Conservation (phyloP, 2,888 invertebrate species). For the Pardosa pseudoannulata region DNA sequence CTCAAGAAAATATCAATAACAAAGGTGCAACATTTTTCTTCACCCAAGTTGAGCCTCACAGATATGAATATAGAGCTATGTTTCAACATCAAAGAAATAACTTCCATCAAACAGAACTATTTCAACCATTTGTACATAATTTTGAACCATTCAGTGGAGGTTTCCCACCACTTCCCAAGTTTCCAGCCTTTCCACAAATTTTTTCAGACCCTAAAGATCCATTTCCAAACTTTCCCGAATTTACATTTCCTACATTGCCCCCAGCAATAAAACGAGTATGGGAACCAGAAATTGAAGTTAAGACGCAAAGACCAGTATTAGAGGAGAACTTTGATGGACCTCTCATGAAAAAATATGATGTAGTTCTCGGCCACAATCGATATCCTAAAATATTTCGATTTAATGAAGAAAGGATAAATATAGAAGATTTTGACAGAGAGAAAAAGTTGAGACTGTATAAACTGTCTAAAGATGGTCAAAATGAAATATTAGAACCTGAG, state of each 20-base stretch:
- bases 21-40: constrained; percentile 71
- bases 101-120: background rate
- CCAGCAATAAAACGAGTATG: constrained; percentile 46
- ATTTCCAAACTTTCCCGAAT: constrained; percentile 38
- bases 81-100: constrained; percentile 62
- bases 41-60: constrained; percentile 73
- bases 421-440: constrained; percentile 70
- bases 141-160: constrained; percentile 46
- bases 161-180: constrained; percentile 56
- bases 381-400: constrained; percentile 73
- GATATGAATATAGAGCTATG: constrained; percentile 73
- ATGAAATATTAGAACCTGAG: constrained; percentile 64
- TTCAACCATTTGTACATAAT: constrained; percentile 61
- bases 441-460: constrained; percentile 63
- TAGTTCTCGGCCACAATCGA: constrained; percentile 40
- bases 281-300: constrained; percentile 27
- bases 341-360: constrained; percentile 50
- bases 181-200: constrained; percentile 46
- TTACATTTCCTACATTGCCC: constrained; percentile 52
- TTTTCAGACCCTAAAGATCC: constrained; percentile 11
- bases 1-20: constrained; percentile 43
- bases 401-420: constrained; percentile 73
- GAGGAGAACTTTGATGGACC: constrained; percentile 49
- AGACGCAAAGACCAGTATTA: constrained; percentile 13
- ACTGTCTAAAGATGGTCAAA: constrained; percentile 28